Base-by-base conservation (phyloP, 2,113 vertebrate genomes). In the Dasyornis broadbenti region DNA sequence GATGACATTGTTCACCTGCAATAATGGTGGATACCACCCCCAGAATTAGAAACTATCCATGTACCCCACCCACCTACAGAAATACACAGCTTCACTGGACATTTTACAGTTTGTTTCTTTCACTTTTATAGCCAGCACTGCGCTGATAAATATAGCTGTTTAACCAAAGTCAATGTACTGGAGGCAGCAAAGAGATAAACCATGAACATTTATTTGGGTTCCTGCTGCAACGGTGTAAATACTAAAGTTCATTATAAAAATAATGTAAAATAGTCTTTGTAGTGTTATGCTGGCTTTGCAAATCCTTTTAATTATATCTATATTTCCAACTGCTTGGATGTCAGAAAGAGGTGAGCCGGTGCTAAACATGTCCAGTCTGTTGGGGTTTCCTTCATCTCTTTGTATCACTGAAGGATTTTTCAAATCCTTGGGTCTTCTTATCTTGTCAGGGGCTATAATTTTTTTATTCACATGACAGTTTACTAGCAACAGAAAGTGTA, bases 111-210 rank as follows among this genome's bases (percentile, higher is more conserved):
- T 94, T 91, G 65, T 78, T 93, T 80, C 91, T 82, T 95, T 88
- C 90, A 79, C 76, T 91, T 94, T 91, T 96, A 95, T 82, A 90
- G 89, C 96, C 94, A 90, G 54, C 77, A 70, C 75, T 94, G 91
- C 80, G 61, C 91, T 94, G 95, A 96, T 93, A 97, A 96, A 97
- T 93, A 68, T 24, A 78, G 87, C 81, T 96, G 90, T 96, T 96
- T 96, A 96, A 95, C 92, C 94, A 94, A 90, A 96, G 95, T 88
- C 80, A 93, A 54, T 19, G 84, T 84, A 89, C 59, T 81, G 33
- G 85, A 89, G 95, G 92, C 92, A 96, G 94, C 93, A 96, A 94
- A 91, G 89, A 95, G 72, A 96, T 69, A 96, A 92, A 94, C 64
- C 85, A 83, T 6, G 42, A 60, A 42, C 82, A 66, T 96, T 94